Base-by-base conservation (phyloP, 2,113 vertebrate genomes). In the Riparia riparia region DNA sequence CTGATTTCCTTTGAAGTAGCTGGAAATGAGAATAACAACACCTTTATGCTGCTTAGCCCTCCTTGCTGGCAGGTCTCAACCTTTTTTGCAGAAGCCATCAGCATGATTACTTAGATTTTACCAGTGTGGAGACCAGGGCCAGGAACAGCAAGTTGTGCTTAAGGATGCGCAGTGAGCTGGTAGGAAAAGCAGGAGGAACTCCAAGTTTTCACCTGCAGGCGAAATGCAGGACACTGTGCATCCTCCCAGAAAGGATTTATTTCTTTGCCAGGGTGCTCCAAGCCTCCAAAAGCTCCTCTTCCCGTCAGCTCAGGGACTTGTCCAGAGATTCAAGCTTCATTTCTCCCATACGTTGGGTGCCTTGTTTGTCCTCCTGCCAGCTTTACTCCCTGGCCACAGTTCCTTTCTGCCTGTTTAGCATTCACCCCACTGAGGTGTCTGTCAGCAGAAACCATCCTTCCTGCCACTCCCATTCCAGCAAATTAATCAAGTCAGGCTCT, bases 1-100 rank as follows among this genome's bases (percentile, higher is more conserved):
- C 22, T 78, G 31, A 76, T 93, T 68, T 90, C 31, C 47, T 93
- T 89, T 91, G 64, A 88, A 86, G 60, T 18, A 51, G 28, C 21
- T 88, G 86, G 85, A 93, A 95, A 89, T 66, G 47, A 71, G 64
- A 81, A 51, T 60, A 78, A 56, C 24, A 71, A 12, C 42, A 66
- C 17, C 22, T 76, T 50, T 42, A 54, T 86, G 24, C 47, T 85
- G 6, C 54, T 63, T 82, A 41, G 21, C 28, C 17, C 24, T 66
- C 42, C n/a, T 68, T 82, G 32, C 68, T 76, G 47, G 60, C 60
- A 86, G 50, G 9, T 22, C 39, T 80, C 24, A 70, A 66, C 39
- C 63, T 18, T 51, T 61, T 77, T 50, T 47, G 31, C 68, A 64
- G 76, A 17, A 82, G 2, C 39, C 12, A 25, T 34, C n/a, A 68